phyloP scores from a whole-genome alignment of 2,888 invertebrate genomes.

The Argyresthia goedartella region DNA sequence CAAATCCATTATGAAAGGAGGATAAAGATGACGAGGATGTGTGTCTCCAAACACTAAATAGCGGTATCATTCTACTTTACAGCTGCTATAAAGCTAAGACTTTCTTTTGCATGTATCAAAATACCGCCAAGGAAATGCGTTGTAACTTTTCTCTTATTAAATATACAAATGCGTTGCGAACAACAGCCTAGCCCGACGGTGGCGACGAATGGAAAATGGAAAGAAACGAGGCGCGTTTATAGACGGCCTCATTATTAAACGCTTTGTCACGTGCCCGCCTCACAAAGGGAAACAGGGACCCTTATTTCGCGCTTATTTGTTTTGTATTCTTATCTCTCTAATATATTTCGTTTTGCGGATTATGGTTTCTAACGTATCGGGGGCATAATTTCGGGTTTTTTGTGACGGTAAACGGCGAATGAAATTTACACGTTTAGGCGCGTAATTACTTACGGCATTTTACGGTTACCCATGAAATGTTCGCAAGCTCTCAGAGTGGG shows the following conservation, averaged over 20 bases:
- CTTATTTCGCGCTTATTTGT: conserved; percentile 20
- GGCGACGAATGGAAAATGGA: conserved; percentile 1
- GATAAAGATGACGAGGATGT: too few species aligned
- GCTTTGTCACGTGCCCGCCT: conserved; percentile 32
- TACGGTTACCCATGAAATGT: too few species aligned
- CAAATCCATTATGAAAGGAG: too few species aligned
- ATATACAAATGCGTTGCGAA: not conserved
- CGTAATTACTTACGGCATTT: too few species aligned
- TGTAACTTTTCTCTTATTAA: not conserved
- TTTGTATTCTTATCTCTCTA: conserved; percentile 19
- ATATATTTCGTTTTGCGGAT: not conserved
- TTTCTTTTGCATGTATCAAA: not conserved
- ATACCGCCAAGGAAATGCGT: too few species aligned
- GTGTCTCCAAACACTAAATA: not conserved
- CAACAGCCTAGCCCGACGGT: not conserved
- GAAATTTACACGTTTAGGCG: too few species aligned
- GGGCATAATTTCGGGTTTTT: too few species aligned
- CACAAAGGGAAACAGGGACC: conserved; percentile 23
- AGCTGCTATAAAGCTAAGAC: not conserved
- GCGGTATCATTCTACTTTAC: too few species aligned
- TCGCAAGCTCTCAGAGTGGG: too few species aligned
- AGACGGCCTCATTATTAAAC: conserved; percentile 44
- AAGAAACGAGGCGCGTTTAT: not conserved
- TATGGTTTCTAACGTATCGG: too few species aligned
- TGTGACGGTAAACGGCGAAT: too few species aligned